Evolutionary conservation across 2,797 vertebrate species (phyloP).

Genomic region (Neoniphon sammara): DNA sequence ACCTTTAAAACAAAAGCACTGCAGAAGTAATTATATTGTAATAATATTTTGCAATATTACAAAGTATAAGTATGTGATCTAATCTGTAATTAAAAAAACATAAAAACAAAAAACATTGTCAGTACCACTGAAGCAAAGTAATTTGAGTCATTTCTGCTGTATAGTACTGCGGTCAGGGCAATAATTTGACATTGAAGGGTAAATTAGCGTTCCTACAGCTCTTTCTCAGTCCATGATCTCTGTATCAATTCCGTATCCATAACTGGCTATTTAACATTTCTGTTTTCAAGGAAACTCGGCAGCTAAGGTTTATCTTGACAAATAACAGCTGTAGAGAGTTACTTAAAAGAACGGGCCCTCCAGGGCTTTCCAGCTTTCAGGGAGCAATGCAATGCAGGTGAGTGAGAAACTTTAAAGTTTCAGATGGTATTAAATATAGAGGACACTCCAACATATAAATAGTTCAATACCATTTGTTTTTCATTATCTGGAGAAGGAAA

Average conservation of each 20-base stretch:
- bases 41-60: not conserved
- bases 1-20: constrained; percentile 1
- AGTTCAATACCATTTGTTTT: not conserved
- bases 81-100: not conserved
- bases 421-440: constrained; percentile 20
- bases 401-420: constrained; percentile 54
- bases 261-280: constrained; percentile 69
- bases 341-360: constrained; percentile 75
- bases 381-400: constrained; percentile 75
- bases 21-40: not conserved
- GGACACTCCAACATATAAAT: constrained; percentile 28
- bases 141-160: not conserved
- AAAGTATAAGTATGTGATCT: not conserved
- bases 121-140: no score
- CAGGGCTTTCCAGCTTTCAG: constrained; percentile 68
- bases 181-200: constrained; percentile 13
- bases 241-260: constrained; percentile 65
- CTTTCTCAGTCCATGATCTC: constrained; percentile 54
- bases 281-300: constrained; percentile 67
- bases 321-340: constrained; percentile 78
- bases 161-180: constrained; percentile 6
- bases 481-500: constrained; percentile 8
- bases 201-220: constrained; percentile 28
- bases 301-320: constrained; percentile 76
- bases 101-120: no score